Base-by-base conservation (phyloP, 2,797 vertebrate genomes). In the Xenops minutus region DNA sequence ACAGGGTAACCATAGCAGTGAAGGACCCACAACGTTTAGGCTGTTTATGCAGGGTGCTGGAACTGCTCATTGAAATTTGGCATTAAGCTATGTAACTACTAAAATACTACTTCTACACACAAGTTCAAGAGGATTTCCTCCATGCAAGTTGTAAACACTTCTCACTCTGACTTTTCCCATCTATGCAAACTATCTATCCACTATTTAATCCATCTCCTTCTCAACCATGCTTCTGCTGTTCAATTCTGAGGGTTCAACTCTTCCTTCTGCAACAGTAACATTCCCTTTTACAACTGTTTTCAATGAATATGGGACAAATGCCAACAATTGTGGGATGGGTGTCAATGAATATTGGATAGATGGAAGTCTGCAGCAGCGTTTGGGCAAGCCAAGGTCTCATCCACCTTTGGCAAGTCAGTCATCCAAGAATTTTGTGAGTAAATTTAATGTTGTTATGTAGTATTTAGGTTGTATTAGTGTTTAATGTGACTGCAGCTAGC, bases 1-100 rank as follows among this genome's bases (percentile, higher is more conserved):
- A 0, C 39, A 20, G 54, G 20, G 10, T 54, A 32, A 34, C 69
- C 12, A 2, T 0, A 37, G 49, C 1, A 2, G 36, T 34, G 84
- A 34, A 19, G 49, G 30, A 17, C 41, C 67, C 54, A 3, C 6
- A 22, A 1, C 3, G 0, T 3, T 66, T 32, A 11, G 18, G 8
- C 20, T 44, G 10, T 61, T 71, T 43, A 22, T 1, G 0, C 12
- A 2, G 16, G 18, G 8, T 39, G 29, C 55, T 80, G 52, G 27
- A 68, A 48, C 59, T 26, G 36, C 36, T 49, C 0, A 0, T 30
- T 79, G 29, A 56, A 89, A 62, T 18, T 19, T 61, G 20, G 16
- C 0, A 0, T 73, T n/a, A 41, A 44, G 32, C 23, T 56, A 29
- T 29, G 4, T 32, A 59, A 36, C 44, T 85, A 27, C n/a, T 71